These are phyloP conservation scores for Botia almorhae DNA, from an alignment of 2,797 vertebrate genomes.

Conservation along the genomic window DNA sequence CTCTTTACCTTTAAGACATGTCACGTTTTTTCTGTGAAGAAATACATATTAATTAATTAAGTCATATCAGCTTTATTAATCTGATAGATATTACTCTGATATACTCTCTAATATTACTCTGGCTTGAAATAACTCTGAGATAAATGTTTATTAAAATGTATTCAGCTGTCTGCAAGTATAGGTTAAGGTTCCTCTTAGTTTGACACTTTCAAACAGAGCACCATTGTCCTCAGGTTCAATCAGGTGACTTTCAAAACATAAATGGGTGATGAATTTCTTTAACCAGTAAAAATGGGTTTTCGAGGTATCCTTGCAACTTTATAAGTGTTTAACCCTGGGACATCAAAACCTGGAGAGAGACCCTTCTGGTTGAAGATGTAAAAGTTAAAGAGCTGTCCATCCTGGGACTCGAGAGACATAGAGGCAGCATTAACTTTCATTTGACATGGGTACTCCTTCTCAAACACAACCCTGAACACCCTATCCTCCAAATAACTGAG, in stretches of 20 bases:
- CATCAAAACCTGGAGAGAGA: constrained; percentile 87
- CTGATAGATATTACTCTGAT: too few species aligned
- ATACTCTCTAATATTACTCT: neutral
- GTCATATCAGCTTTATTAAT: neutral
- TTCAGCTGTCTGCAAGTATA: neutral
- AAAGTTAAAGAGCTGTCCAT: constrained; percentile 89
- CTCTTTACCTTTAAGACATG: constrained; percentile 1
- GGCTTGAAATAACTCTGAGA: neutral
- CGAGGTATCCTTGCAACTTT: constrained; percentile 79
- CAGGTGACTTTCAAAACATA: neutral
- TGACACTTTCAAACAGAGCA: constrained; percentile 5
- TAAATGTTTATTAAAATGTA: constrained; percentile 1
- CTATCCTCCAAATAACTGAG: constrained; percentile 87
- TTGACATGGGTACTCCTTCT: constrained; percentile 87
- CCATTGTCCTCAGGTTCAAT: neutral
- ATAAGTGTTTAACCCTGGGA: constrained; percentile 90
- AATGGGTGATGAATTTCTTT: neutral
- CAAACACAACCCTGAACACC: constrained; percentile 88
- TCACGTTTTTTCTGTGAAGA: neutral
- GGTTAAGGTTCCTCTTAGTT: constrained; percentile 12
- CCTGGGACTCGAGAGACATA: constrained; percentile 88
- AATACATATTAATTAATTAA: neutral
- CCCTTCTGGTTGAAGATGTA: constrained; percentile 82
- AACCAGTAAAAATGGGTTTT: constrained; percentile 77
- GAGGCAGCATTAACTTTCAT: constrained; percentile 82